Conservation (phyloP, 2,888 invertebrate genomes). For the Acrocera orbiculus region DNA sequence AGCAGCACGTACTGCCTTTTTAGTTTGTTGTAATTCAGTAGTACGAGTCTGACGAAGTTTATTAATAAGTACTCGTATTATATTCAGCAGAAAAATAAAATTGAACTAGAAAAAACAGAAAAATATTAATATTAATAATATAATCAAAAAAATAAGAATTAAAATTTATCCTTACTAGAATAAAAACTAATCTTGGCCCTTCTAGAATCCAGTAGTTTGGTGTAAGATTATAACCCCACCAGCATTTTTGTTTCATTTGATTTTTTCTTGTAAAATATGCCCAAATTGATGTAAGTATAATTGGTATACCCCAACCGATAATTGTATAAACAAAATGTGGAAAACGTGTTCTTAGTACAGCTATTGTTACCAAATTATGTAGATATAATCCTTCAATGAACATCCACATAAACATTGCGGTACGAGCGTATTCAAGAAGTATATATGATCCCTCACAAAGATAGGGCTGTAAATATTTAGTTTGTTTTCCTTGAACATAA, state of each 20-base stretch:
- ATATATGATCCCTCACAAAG: conserved; percentile 64
- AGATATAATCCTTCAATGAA: conserved; percentile 84
- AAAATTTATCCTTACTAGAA: conserved; percentile 43
- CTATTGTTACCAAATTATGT: conserved; percentile 65
- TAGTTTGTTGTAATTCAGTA: conserved; percentile 55
- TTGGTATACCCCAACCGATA: conserved; percentile 59
- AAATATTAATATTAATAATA: not conserved
- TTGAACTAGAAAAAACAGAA: conserved; percentile 42
- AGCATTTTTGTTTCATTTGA: conserved; percentile 36
- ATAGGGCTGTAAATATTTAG: conserved; percentile 51
- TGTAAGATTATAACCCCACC: conserved; percentile 72
- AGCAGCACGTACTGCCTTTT: conserved; percentile 67
- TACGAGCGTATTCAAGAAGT: conserved; percentile 71
- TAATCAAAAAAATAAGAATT: not conserved
- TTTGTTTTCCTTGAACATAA: too few species aligned
- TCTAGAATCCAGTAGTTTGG: conserved; percentile 79
- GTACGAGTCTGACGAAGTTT: conserved; percentile 55
- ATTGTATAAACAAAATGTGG: conserved; percentile 41
- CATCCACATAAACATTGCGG: conserved; percentile 94
- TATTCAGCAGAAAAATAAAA: conserved; percentile 58
- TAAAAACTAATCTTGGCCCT: conserved; percentile 63
- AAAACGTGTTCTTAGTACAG: conserved; percentile 44
- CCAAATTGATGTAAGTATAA: conserved; percentile 51
- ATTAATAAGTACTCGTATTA: conserved; percentile 57
- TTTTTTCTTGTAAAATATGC: conserved; percentile 39